These are phyloP conservation scores for Apamea monoglypha DNA, from an alignment of 2,888 invertebrate species.

Conservation along the genomic window DNA sequence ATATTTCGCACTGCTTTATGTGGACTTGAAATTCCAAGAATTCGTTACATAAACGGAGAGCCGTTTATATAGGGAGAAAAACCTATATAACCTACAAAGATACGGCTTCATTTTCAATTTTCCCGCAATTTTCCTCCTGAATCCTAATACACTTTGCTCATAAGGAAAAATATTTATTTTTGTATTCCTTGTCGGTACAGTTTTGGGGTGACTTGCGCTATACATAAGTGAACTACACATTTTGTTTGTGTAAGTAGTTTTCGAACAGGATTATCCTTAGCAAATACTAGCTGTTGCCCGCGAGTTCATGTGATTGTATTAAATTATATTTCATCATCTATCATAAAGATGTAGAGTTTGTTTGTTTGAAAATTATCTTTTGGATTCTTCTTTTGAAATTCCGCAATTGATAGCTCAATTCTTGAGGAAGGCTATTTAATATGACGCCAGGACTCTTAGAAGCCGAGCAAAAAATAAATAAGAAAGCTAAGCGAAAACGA, in stretches of 20 bases:
- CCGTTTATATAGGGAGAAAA: too few species aligned
- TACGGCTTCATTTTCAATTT: conserved; percentile 16
- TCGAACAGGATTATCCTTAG: conserved; percentile 15
- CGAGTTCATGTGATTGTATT: not conserved
- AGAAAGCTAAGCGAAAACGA: too few species aligned
- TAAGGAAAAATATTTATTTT: conserved; percentile 43
- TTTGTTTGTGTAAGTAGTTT: conserved; percentile 24
- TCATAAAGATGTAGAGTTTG: too few species aligned
- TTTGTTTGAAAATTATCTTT: too few species aligned
- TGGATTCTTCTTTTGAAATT: too few species aligned
- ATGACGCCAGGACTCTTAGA: too few species aligned
- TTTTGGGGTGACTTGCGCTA: conserved; percentile 12
- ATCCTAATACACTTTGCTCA: conserved; percentile 46
- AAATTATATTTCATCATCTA: too few species aligned
- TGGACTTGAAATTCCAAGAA: not conserved
- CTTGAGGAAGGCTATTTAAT: too few species aligned
- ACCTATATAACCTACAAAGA: conserved; percentile 14
- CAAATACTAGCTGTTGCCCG: not conserved
- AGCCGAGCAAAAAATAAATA: too few species aligned
- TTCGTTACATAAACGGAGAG: not conserved
- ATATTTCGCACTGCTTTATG: not conserved
- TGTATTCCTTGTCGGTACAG: conserved; percentile 8
- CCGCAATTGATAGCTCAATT: too few species aligned
- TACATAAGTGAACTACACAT: not conserved
- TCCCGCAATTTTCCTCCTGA: conserved; percentile 40